Percentiles rank a stretch among this genome's conserved stretches.
Conservation (phyloP, 1,140 invertebrate genomes). For the Ceratina japonica region DNA sequence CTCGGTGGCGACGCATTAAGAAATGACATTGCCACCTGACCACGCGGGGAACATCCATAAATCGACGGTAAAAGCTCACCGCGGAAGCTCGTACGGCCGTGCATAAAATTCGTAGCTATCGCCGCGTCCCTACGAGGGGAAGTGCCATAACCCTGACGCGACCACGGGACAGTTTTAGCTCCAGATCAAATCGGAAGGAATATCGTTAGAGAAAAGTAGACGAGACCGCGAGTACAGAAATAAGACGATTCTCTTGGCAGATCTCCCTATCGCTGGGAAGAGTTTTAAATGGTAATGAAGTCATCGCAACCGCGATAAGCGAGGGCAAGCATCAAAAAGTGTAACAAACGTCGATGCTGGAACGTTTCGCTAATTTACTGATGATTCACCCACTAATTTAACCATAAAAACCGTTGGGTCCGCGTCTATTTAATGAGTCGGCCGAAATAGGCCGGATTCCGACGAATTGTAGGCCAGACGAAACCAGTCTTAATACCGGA, state of each 20-base stretch:
- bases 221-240: no score
- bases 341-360: conserved; percentile 36
- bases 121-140: conserved; percentile 4
- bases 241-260: no score
- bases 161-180: no score
- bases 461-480: conserved; percentile 12
- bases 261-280: neutral
- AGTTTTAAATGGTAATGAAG: conserved; percentile 42
- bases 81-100: conserved; percentile 45
- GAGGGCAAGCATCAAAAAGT: conserved; percentile 52
- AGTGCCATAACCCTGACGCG: neutral
- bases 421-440: conserved; percentile 35
- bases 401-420: neutral
- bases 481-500: no score
- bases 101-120: conserved; percentile 41
- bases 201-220: no score
- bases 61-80: conserved; percentile 45
- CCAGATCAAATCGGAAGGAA: no score
- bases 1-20: conserved; percentile 28
- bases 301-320: conserved; percentile 38
- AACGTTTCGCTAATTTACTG: conserved; percentile 48
- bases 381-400: conserved; percentile 59
- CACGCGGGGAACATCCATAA: conserved; percentile 45
- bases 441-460: conserved; percentile 24
- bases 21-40: conserved; percentile 60